These are phyloP conservation scores for Allygus modestus DNA, from an alignment of 2,888 invertebrate genomes.

Conservation along the genomic window DNA sequence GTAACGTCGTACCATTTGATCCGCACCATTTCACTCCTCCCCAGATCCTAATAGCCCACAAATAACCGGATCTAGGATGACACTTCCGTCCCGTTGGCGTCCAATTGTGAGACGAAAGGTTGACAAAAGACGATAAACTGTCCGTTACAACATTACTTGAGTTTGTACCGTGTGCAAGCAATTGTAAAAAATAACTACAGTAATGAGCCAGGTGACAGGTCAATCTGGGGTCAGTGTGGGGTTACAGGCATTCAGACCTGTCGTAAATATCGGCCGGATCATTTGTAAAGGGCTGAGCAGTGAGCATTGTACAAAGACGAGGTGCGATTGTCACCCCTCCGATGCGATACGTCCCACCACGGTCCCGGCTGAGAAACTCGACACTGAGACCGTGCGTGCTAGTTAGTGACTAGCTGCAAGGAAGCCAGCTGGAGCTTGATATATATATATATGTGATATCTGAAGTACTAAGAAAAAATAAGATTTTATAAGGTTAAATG, in stretches of 20 bases:
- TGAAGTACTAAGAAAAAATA: too few relatives aligned
- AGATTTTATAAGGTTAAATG: too few relatives aligned
- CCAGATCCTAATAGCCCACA: conserved; percentile 19
- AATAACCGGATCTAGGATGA: conserved; percentile 38
- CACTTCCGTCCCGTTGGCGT: conserved; percentile 32
- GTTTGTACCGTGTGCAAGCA: conserved; percentile 8
- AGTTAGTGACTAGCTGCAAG: neutral
- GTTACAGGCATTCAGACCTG: neutral
- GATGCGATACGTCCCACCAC: too few relatives aligned
- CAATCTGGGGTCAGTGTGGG: conserved; percentile 12
- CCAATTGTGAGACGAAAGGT: conserved; percentile 3
- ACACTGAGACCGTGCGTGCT: neutral
- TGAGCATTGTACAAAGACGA: neutral
- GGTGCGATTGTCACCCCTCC: conserved; percentile 9
- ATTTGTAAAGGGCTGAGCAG: neutral
- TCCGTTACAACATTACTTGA: conserved; percentile 38
- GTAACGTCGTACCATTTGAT: neutral
- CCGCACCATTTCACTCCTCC: conserved; percentile 33
- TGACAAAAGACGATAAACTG: conserved; percentile 31
- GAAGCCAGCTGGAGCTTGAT: neutral
- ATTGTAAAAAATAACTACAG: conserved; percentile 14
- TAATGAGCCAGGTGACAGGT: conserved; percentile 45
- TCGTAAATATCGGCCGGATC: conserved; percentile 30
- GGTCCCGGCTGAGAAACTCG: conserved; percentile 8
- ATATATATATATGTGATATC: too few relatives aligned